phyloP scores from a whole-genome alignment of 2,888 invertebrate species.

The Idaea biselata region DNA sequence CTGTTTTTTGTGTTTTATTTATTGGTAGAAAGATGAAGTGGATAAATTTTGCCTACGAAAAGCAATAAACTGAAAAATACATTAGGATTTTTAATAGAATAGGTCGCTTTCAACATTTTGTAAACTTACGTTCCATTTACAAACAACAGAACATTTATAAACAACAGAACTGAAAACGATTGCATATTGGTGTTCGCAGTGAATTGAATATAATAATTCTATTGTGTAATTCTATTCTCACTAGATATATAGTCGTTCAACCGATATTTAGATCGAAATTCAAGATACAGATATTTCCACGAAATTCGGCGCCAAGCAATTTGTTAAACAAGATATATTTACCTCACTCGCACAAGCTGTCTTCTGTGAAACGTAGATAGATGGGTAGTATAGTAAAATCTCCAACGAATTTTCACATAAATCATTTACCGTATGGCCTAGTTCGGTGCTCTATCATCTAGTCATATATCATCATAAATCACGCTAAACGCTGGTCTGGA shows the following conservation, averaged over 20 bases:
- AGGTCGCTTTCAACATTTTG: too few species aligned
- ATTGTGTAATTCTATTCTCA: too few species aligned
- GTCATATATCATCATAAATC: conserved; percentile 69
- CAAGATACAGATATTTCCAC: not conserved
- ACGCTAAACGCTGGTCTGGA: conserved; percentile 50
- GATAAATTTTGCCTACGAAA: too few species aligned
- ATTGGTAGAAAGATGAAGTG: too few species aligned
- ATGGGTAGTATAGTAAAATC: conserved; percentile 15
- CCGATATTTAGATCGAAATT: not conserved
- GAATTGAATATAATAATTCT: not conserved
- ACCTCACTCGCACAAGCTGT: not conserved
- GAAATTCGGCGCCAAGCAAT: not conserved
- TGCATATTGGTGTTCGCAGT: too few species aligned
- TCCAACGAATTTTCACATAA: conserved; percentile 33
- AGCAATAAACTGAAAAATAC: too few species aligned
- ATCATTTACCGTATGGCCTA: conserved; percentile 40
- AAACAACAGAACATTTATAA: too few species aligned
- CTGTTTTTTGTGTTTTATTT: too few species aligned
- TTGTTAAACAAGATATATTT: not conserved
- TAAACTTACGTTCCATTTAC: too few species aligned
- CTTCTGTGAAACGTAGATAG: not conserved
- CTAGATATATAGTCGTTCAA: not conserved
- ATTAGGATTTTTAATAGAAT: too few species aligned
- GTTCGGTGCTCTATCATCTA: conserved; percentile 45
- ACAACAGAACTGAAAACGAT: too few species aligned